These are phyloP conservation scores for Timema cristinae DNA, from an alignment of 2,888 invertebrate species.

Conservation along the genomic window DNA sequence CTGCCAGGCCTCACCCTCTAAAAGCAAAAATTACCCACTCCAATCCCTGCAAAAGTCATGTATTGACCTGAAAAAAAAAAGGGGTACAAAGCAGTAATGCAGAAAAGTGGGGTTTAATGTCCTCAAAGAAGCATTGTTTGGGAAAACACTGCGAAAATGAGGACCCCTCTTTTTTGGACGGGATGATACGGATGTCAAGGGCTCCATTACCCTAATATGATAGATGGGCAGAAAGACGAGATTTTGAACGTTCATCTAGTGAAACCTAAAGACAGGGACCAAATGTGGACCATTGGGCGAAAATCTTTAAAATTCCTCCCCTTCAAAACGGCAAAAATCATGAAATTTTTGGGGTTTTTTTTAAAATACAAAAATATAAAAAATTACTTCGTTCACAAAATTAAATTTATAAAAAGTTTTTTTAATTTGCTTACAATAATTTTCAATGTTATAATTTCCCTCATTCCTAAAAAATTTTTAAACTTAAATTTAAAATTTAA, in stretches of 20 bases:
- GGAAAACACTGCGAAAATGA: not conserved
- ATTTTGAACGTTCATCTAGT: not conserved
- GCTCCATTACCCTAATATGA: not conserved
- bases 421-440: not conserved
- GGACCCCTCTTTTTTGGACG: not conserved
- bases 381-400: not conserved
- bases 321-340: not conserved
- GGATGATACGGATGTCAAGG: not conserved
- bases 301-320: not conserved
- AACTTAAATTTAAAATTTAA: not conserved
- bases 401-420: not conserved
- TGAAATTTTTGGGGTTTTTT: not conserved
- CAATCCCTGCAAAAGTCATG: not conserved
- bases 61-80: not conserved
- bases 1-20: not conserved
- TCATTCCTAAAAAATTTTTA: not conserved
- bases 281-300: not conserved
- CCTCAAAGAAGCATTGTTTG: not conserved
- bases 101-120: not conserved
- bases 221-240: not conserved
- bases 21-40: not conserved
- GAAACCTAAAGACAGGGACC: not conserved
- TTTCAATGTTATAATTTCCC: not conserved
- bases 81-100: not conserved
- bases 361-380: not conserved